Evolutionary conservation across 2,113 vertebrate species (phyloP).

Genomic region (Scolopax mira): DNA sequence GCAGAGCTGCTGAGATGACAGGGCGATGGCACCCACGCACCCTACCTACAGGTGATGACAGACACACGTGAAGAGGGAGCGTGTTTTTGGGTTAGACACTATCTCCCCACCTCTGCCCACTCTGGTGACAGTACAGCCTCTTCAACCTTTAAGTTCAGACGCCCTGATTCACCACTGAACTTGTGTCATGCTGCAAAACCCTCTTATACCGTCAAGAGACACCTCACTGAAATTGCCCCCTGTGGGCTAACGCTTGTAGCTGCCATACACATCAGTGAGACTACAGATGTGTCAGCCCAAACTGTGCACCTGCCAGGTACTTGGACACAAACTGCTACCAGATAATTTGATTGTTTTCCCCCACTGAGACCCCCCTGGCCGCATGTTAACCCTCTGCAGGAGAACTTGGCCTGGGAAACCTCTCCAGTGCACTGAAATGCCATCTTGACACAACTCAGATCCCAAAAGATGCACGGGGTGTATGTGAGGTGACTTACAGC

Average conservation of each 20-base stretch:
- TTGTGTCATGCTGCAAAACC: not conserved
- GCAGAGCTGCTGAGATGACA: not conserved
- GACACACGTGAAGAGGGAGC: not conserved
- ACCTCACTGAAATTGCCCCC: not conserved
- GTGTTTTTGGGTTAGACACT: not conserved
- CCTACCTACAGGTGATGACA: not conserved
- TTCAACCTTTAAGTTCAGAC: not conserved
- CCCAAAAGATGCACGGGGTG: not conserved
- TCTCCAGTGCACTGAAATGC: not conserved
- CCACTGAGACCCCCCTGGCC: too few relatives aligned
- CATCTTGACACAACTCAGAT: not conserved
- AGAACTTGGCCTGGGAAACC: not conserved
- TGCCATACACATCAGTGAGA: not conserved
- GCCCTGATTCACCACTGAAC: not conserved
- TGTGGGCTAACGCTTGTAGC: not conserved
- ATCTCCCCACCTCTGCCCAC: not conserved
- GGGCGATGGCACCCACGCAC: not conserved
- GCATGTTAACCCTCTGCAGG: not conserved
- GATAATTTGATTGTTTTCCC: not conserved
- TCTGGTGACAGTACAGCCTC: not conserved
- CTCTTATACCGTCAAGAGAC: not conserved
- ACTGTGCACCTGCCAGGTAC: not conserved
- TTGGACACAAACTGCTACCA: not conserved
- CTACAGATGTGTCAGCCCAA: rapidly evolving
- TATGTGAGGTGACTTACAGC: not conserved